These are phyloP conservation scores for Caenorhabditis zanzibari DNA, from an alignment of 2,888 invertebrate species.

Conservation along the genomic window DNA sequence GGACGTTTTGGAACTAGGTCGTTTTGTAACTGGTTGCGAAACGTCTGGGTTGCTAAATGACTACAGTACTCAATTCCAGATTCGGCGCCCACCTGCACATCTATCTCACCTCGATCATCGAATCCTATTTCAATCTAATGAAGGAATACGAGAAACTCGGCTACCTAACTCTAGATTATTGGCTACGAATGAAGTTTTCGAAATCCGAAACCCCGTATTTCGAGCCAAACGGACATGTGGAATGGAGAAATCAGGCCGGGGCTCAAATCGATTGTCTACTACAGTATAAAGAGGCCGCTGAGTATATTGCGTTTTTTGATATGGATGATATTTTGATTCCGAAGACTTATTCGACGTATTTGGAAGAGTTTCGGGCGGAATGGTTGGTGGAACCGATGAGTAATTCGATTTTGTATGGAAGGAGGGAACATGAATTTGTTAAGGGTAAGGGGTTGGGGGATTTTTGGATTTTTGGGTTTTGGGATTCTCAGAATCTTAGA, in stretches of 20 bases:
- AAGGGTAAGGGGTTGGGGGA: no score
- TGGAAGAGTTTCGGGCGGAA: constrained; percentile 57
- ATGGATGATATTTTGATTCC: constrained; percentile 72
- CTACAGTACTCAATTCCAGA: constrained; percentile 50
- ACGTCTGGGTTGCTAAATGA: no score
- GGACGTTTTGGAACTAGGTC: no score
- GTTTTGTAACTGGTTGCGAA: no score
- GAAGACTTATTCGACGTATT: constrained; percentile 49
- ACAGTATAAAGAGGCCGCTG: constrained; percentile 65
- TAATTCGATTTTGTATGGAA: constrained; percentile 21
- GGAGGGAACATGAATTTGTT: constrained; percentile 47
- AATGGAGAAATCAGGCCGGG: constrained; percentile 69
- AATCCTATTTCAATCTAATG: constrained; percentile 65
- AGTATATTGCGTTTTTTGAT: constrained; percentile 69
- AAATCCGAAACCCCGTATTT: constrained; percentile 52
- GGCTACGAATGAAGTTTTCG: constrained; percentile 62
- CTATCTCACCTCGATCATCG: constrained; percentile 64
- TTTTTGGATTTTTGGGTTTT: no score
- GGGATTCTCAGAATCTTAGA: no score
- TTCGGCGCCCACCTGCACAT: constrained; percentile 67
- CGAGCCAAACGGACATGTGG: constrained; percentile 67
- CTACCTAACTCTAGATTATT: constrained; percentile 63
- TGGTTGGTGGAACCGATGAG: not conserved
- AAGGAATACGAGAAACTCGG: constrained; percentile 61
- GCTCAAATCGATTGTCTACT: constrained; percentile 59